Conservation (phyloP, 2,888 invertebrate species). For the Pachliopta kotzebuea region DNA sequence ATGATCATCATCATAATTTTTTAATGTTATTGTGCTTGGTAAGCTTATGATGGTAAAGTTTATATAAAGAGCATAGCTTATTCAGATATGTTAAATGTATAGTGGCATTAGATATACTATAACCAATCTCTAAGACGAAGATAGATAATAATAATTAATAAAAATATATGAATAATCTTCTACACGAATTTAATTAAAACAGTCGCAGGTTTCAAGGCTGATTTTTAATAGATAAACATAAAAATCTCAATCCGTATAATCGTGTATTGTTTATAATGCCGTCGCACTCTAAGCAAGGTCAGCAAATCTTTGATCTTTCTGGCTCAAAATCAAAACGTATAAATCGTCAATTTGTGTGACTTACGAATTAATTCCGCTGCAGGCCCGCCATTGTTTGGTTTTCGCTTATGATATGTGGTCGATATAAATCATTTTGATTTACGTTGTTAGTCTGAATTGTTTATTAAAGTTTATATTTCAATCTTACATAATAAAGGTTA, state of each 20-base stretch:
- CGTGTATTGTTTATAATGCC: constrained; percentile 27
- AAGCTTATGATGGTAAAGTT: too few species aligned
- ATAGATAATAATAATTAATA: not conserved
- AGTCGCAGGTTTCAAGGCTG: too few species aligned
- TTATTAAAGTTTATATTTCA: constrained; percentile 12
- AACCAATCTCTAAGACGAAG: too few species aligned
- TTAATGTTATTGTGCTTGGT: too few species aligned
- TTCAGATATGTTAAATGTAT: too few species aligned
- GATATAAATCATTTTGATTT: constrained; percentile 27
- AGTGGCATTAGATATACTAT: too few species aligned
- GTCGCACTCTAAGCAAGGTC: constrained; percentile 38
- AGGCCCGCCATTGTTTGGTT: constrained; percentile 36
- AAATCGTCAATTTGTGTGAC: constrained; percentile 43
- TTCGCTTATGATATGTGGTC: constrained; percentile 36
- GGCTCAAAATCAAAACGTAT: constrained; percentile 46
- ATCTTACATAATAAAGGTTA: constrained; percentile 3
- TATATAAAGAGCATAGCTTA: too few species aligned
- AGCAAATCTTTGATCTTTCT: constrained; percentile 48
- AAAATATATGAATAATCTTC: too few species aligned
- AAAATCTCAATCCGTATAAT: constrained; percentile 22
- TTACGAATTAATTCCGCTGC: constrained; percentile 39
- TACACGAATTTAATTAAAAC: too few species aligned
- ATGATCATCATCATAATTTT: too few species aligned
- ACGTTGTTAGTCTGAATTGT: constrained; percentile 15
- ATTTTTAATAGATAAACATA: not conserved